Percentiles rank a stretch among this genome's conserved stretches.
These are phyloP conservation scores for Thinocorus orbignyianus DNA, from an alignment of 2,113 vertebrate genomes.

Conservation along the genomic window DNA sequence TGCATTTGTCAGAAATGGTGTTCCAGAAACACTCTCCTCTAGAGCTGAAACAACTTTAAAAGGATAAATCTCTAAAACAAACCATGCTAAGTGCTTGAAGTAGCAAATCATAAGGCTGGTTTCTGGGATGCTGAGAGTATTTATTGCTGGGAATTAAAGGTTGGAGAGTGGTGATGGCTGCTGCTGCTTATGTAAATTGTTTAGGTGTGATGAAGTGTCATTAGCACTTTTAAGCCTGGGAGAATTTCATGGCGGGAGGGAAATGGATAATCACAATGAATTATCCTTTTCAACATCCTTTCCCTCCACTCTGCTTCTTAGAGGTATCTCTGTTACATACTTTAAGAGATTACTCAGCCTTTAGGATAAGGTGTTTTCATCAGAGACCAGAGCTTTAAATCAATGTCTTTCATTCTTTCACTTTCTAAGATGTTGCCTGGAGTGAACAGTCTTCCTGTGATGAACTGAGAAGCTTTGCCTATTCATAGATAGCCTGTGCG, in stretches of 20 bases:
- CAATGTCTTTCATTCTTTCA: background rate
- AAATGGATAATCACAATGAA: background rate
- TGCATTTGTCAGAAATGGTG: background rate
- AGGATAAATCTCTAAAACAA: background rate
- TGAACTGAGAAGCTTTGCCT: background rate
- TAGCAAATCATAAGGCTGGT: background rate
- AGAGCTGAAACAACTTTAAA: background rate
- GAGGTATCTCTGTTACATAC: background rate
- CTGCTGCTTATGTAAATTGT: constrained; percentile 18
- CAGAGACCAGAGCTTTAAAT: background rate
- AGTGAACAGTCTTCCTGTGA: background rate
- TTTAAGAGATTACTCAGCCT: background rate
- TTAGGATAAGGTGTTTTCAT: background rate
- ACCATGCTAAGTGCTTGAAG: background rate
- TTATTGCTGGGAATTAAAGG: background rate
- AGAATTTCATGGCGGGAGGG: background rate
- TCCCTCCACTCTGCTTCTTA: background rate
- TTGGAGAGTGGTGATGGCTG: background rate
- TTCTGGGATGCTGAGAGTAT: background rate
- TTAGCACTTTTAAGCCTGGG: background rate
- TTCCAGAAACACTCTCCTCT: background rate
- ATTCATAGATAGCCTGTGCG: background rate
- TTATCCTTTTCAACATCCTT: background rate
- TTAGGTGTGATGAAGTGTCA: constrained; percentile 10
- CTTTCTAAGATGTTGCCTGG: background rate